Percentiles rank a stretch among this genome's conserved stretches.
Evolutionary conservation across 92 coral and sea anemone genomes (phyloP).

Genomic region (Zoanthus solanderi): DNA sequence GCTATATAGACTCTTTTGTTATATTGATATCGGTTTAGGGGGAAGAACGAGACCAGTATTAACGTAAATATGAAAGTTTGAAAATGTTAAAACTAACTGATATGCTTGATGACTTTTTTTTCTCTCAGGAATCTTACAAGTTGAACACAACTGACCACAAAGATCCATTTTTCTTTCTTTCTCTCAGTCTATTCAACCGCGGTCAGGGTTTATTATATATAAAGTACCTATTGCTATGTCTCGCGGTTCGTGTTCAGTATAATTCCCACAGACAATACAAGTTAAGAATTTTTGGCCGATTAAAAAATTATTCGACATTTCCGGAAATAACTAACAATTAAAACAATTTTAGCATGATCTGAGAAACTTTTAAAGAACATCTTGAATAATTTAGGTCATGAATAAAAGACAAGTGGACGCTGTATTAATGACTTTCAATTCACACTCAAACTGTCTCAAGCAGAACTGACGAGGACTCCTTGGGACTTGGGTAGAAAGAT

Average conservation of each 20-base stretch:
- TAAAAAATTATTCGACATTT: not conserved
- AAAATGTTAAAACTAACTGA: not conserved
- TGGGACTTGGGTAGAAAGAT: too few species aligned
- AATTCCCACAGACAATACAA: constrained; percentile 8
- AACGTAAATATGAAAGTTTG: not conserved
- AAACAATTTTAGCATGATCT: too few species aligned
- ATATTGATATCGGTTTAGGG: not conserved
- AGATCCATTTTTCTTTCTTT: not conserved
- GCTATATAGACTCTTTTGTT: not conserved
- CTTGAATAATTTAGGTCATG: too few species aligned
- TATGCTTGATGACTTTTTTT: not conserved
- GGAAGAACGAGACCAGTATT: constrained; percentile 6
- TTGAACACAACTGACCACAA: not conserved
- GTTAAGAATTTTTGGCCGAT: not conserved
- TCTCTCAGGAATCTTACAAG: not conserved
- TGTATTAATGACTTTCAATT: too few species aligned
- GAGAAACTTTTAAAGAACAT: too few species aligned
- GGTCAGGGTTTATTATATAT: not conserved
- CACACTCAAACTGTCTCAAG: too few species aligned
- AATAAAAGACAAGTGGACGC: too few species aligned
- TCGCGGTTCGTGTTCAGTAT: not conserved
- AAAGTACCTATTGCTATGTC: not conserved
- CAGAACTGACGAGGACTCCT: too few species aligned
- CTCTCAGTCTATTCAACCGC: not conserved
- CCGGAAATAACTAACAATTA: not conserved